These are phyloP conservation scores for Triplophysa rosa DNA, from an alignment of 2,113 vertebrate species.

Conservation along the genomic window DNA sequence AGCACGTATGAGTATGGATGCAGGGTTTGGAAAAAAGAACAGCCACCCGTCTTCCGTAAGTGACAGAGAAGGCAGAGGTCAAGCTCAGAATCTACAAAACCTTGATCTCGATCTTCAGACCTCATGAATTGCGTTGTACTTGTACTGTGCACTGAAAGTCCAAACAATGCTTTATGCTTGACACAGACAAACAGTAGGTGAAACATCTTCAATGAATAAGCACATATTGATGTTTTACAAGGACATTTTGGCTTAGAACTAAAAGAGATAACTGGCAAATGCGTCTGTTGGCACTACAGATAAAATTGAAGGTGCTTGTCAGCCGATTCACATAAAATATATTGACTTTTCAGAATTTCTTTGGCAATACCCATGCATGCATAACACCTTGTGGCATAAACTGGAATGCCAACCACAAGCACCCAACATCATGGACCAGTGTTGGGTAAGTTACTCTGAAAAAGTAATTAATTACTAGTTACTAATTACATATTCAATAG, in stretches of 20 bases:
- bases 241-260: background rate
- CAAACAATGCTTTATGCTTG: constrained; percentile 1
- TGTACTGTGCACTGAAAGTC: background rate
- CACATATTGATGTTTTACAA: no score
- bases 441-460: no score
- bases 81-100: background rate
- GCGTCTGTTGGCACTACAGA: background rate
- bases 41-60: no score
- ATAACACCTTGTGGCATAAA: no score
- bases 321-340: background rate
- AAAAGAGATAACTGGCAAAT: background rate
- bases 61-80: background rate
- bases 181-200: constrained; percentile 26
- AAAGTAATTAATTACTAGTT: no score
- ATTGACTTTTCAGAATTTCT: background rate
- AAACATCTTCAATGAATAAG: constrained; percentile 9
- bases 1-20: background rate
- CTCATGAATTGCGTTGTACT: background rate
- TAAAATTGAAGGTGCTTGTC: background rate
- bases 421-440: no score
- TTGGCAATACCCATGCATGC: no score
- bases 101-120: no score
- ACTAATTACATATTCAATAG: no score
- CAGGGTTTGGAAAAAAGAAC: background rate
- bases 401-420: no score